Conservation (phyloP, 1,140 invertebrate species). For the Chionoecetes opilio region DNA sequence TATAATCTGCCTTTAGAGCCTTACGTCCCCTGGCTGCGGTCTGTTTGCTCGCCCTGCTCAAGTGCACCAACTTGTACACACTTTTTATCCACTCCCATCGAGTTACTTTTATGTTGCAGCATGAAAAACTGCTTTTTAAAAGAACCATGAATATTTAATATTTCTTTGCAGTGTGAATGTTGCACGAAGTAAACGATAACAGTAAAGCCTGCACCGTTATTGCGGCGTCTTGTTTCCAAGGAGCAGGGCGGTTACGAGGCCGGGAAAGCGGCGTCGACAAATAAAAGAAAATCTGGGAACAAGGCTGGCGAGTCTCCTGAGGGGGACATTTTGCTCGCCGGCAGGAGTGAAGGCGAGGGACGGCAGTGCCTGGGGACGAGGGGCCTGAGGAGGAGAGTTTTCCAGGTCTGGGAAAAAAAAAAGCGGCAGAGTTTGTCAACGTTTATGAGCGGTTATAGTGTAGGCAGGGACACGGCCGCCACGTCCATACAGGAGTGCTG, state of each 20-base stretch:
- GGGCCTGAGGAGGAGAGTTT: not conserved
- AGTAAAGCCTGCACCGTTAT: not conserved
- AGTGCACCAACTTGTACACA: not conserved
- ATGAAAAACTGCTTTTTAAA: not conserved
- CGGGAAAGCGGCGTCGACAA: not conserved
- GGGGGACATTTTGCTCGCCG: not conserved
- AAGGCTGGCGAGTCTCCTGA: not conserved
- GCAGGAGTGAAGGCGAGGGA: not conserved
- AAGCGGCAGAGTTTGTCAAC: not conserved
- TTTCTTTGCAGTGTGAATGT: not conserved
- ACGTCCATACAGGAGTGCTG: too few species aligned
- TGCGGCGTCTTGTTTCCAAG: not conserved
- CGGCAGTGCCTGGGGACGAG: not conserved
- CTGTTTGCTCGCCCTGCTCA: not conserved
- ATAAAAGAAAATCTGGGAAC: conserved; percentile 6
- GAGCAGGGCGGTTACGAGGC: not conserved
- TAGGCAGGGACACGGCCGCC: not conserved
- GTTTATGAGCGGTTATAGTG: not conserved
- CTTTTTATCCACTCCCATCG: not conserved
- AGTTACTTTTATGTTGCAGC: too few species aligned
- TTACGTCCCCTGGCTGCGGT: too few species aligned
- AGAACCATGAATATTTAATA: not conserved
- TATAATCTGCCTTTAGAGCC: too few species aligned
- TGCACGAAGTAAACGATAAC: not conserved
- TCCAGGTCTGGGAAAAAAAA: not conserved